These are phyloP conservation scores for Cervus canadensis DNA, from an alignment of 2,113 vertebrate genomes.

Conservation along the genomic window DNA sequence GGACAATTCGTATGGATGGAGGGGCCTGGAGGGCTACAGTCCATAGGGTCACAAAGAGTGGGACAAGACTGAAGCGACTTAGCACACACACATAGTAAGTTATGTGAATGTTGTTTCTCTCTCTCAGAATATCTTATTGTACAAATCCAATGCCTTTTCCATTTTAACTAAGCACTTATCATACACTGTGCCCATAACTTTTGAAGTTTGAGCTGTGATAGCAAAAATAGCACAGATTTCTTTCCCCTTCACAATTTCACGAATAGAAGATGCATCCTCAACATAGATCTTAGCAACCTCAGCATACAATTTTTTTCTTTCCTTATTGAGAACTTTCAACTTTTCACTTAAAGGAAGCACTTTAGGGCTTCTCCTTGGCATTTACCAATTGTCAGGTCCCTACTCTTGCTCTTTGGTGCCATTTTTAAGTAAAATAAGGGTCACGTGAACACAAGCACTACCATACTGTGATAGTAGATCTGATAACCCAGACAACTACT, in stretches of 20 bases:
- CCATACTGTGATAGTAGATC: background rate
- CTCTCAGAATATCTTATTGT: background rate
- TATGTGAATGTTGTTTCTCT: background rate
- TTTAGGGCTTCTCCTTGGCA: background rate
- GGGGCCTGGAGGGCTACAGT: background rate
- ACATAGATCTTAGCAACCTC: background rate
- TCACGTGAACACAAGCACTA: background rate
- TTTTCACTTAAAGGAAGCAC: background rate
- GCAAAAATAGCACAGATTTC: background rate
- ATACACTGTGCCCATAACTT: background rate
- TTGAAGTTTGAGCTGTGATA: background rate
- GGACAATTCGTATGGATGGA: background rate
- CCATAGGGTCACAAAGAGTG: background rate
- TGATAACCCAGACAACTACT: background rate
- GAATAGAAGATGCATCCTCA: background rate
- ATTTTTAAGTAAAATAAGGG: background rate
- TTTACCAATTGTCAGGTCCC: background rate
- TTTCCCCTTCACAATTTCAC: background rate
- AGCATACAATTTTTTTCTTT: background rate
- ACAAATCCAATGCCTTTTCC: background rate
- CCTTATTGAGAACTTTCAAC: background rate
- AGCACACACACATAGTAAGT: background rate
- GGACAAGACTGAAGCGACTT: background rate
- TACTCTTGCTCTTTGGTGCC: background rate
- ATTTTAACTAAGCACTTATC: background rate